These are phyloP conservation scores for Tanypteryx hageni DNA, from an alignment of 2,888 invertebrate genomes.

Conservation along the genomic window DNA sequence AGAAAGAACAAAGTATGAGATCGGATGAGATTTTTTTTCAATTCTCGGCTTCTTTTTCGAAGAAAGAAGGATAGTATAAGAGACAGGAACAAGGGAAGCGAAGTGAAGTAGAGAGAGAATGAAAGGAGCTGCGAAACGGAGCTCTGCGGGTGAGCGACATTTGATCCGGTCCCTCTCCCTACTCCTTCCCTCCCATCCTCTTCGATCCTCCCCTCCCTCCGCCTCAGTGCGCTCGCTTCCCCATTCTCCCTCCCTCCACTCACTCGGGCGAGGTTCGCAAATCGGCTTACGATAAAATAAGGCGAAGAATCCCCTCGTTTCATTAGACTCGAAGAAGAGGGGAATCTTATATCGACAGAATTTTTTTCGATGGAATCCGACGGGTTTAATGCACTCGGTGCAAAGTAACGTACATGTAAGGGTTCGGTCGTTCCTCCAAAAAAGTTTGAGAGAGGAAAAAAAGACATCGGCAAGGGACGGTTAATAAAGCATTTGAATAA, in stretches of 20 bases:
- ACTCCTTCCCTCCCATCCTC: neutral
- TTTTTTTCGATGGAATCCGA: neutral
- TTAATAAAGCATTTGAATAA: neutral
- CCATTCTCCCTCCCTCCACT: too few relatives aligned
- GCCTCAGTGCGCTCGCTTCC: neutral
- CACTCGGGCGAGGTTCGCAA: neutral
- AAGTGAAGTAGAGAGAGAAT: too few relatives aligned
- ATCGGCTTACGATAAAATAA: neutral
- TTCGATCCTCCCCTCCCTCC: neutral
- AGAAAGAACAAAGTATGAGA: too few relatives aligned
- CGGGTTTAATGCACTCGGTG: conserved; percentile 18
- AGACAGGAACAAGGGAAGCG: too few relatives aligned
- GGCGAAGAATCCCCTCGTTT: neutral
- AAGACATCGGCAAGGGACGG: neutral
- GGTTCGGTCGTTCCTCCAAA: conserved; percentile 1
- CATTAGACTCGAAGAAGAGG: neutral
- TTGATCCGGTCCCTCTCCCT: too few relatives aligned
- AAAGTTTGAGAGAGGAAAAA: neutral
- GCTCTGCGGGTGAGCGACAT: too few relatives aligned
- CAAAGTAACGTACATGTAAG: neutral
- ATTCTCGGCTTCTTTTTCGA: too few relatives aligned
- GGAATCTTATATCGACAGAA: neutral
- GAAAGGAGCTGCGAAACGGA: too few relatives aligned
- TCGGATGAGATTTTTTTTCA: too few relatives aligned
- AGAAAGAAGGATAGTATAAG: too few relatives aligned